These are phyloP conservation scores for Zosterops borbonicus DNA, from an alignment of 2,113 vertebrate species.

Conservation along the genomic window DNA sequence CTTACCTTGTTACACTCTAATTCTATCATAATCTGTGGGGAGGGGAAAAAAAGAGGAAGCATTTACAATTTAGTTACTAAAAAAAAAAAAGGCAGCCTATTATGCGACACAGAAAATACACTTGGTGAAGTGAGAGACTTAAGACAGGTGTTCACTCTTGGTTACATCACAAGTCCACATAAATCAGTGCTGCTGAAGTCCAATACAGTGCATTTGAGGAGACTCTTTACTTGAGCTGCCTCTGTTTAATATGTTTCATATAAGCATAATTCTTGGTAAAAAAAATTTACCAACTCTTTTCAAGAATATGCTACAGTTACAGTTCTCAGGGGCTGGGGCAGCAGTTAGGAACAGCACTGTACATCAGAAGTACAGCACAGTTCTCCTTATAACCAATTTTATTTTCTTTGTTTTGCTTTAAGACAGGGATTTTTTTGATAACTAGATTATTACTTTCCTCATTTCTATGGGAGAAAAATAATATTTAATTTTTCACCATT, in stretches of 20 bases:
- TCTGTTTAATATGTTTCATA: not conserved
- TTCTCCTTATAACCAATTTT: not conserved
- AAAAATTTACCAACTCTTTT: not conserved
- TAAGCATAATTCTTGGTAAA: not conserved
- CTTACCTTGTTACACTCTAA: slow-evolving; percentile 60
- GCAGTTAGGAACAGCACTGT: not conserved
- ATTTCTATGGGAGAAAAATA: not conserved
- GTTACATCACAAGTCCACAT: not conserved
- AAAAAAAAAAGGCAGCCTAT: not conserved
- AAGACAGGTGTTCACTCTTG: not conserved
- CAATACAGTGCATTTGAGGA: not conserved
- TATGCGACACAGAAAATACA: not conserved
- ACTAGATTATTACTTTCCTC: not conserved
- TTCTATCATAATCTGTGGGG: slow-evolving; percentile 25
- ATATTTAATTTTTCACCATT: not conserved
- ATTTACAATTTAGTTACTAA: not conserved
- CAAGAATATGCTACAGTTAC: not conserved
- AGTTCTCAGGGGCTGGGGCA: not conserved
- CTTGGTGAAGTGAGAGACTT: not conserved
- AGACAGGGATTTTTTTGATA: not conserved
- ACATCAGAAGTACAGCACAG: not conserved
- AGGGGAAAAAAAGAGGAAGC: not conserved
- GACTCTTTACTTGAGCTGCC: not conserved
- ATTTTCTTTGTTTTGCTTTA: not conserved
- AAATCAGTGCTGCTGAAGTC: not conserved